A percentile compares a stretch with the other conserved stretches of the same genome.
phyloP scores from a whole-genome alignment of 1,140 invertebrate genomes.

The Drosophila watanabei region DNA sequence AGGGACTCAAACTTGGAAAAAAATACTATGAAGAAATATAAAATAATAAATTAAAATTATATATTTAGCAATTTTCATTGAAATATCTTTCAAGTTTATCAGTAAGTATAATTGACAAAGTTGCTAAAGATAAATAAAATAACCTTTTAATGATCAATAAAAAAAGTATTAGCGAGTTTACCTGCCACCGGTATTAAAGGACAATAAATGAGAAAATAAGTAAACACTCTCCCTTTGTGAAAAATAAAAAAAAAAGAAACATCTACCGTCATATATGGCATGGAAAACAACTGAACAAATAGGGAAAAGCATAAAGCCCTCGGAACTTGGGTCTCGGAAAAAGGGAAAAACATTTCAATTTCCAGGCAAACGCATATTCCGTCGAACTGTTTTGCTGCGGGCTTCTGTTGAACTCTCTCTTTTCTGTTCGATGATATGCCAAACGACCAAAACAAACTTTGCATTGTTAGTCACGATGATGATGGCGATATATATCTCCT shows the following conservation, averaged over 20 bases:
- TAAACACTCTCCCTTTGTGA: neutral
- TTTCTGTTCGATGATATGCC: constrained; percentile 52
- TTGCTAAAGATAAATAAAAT: neutral
- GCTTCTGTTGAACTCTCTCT: constrained; percentile 38
- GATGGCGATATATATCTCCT: constrained; percentile 40
- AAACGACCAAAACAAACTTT: constrained; percentile 68
- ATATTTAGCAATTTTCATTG: too few relatives aligned
- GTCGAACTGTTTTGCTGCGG: constrained; percentile 39
- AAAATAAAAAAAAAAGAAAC: constrained; percentile 7
- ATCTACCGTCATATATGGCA: constrained; percentile 2
- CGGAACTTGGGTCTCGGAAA: neutral
- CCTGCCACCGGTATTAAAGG: constrained; percentile 1
- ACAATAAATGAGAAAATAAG: constrained; percentile 4
- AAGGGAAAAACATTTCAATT: constrained; percentile 42
- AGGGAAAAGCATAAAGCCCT: constrained; percentile 34
- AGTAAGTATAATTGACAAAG: neutral
- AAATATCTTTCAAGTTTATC: neutral
- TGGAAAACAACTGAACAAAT: constrained; percentile 39
- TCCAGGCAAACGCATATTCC: constrained; percentile 22
- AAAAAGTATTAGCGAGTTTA: neutral
- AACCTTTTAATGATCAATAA: neutral
- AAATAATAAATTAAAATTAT: neutral
- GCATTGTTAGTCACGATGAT: constrained; percentile 71
- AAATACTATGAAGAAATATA: too few relatives aligned
- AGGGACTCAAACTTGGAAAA: too few relatives aligned